Evolutionary conservation across 2,888 invertebrate species (phyloP).

Genomic region (Cantharis nigra): DNA sequence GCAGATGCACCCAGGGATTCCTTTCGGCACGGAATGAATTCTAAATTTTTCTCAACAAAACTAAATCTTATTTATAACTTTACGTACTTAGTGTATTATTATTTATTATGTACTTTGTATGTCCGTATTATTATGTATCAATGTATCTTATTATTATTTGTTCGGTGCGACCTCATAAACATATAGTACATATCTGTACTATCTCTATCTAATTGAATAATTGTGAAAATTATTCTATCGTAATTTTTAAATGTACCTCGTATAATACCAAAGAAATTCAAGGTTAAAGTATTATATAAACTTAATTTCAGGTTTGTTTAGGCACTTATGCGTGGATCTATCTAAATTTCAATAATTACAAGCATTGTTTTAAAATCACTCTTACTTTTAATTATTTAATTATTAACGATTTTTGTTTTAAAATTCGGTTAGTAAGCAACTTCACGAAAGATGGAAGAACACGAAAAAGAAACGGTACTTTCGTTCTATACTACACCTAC

Average conservation of each 20-base stretch:
- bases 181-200: too few relatives aligned
- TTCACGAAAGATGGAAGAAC: constrained; percentile 2
- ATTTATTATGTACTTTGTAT: too few relatives aligned
- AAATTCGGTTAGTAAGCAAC: background rate
- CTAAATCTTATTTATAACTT: too few relatives aligned
- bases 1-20: too few relatives aligned
- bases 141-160: too few relatives aligned
- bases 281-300: background rate
- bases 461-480: constrained; percentile 17
- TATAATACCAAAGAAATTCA: background rate
- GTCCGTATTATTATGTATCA: too few relatives aligned
- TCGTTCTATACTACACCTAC: constrained; percentile 14
- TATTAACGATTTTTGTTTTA: background rate
- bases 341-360: background rate
- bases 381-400: background rate
- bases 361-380: background rate
- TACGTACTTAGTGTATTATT: too few relatives aligned
- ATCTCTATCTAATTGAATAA: too few relatives aligned
- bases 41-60: too few relatives aligned
- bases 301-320: background rate
- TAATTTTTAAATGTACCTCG: background rate
- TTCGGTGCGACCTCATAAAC: too few relatives aligned
- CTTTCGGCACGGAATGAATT: too few relatives aligned
- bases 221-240: background rate
- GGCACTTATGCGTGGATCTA: background rate